Conservation (phyloP, 2,113 vertebrate genomes). For the Sylvilagus bachmani region DNA sequence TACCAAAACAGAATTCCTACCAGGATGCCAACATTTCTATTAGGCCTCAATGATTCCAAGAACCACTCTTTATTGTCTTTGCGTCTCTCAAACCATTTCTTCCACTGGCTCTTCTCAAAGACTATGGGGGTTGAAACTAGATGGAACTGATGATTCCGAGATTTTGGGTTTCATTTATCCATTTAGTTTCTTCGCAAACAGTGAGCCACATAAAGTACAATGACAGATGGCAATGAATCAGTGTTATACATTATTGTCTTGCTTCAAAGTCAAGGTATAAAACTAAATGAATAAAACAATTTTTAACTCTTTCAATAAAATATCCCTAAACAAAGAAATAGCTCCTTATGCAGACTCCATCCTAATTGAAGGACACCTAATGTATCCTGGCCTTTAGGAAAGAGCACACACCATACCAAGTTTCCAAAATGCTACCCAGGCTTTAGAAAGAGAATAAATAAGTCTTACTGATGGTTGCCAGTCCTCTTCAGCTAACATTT, state of each 20-base stretch:
- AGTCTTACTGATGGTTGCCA: not conserved
- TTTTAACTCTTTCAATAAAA: constrained; percentile 1
- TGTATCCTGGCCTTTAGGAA: not conserved
- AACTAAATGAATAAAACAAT: constrained; percentile 28
- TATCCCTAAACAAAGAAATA: not conserved
- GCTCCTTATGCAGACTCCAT: not conserved
- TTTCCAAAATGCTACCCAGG: not conserved
- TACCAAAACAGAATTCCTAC: not conserved
- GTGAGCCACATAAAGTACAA: not conserved
- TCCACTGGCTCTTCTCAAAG: not conserved
- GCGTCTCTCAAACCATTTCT: not conserved
- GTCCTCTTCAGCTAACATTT: not conserved
- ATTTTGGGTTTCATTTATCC: not conserved
- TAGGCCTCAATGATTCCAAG: not conserved
- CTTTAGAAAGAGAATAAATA: not conserved
- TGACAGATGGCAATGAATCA: not conserved
- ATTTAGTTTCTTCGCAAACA: not conserved
- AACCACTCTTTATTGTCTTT: not conserved
- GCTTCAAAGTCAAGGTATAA: constrained; percentile 25
- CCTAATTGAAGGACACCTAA: not conserved
- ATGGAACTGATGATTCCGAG: not conserved
- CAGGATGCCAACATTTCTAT: not conserved
- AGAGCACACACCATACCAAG: not conserved
- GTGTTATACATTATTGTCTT: not conserved
- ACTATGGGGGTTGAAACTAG: not conserved